phyloP scores from a whole-genome alignment of 2,888 invertebrate species.

The Atethmia centrago region DNA sequence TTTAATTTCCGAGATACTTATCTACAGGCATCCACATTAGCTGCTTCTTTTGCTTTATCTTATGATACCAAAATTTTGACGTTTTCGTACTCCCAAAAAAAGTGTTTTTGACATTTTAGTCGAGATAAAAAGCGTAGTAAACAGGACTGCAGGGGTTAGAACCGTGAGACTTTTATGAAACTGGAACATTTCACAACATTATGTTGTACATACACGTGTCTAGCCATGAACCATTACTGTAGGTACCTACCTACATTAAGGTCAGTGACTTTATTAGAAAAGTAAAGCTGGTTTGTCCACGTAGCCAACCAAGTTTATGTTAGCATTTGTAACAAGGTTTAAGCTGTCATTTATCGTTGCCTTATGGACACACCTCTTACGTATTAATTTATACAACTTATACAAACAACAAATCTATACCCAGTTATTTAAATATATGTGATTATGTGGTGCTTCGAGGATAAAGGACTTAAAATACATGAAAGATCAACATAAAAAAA shows the following conservation, averaged over 20 bases:
- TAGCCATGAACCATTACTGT: slow-evolving; percentile 31
- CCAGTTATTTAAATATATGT: not conserved
- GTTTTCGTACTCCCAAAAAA: not conserved
- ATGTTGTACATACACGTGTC: not conserved
- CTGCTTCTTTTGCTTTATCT: not conserved
- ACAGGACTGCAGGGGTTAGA: not conserved
- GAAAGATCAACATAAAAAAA: not conserved
- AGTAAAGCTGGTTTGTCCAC: slow-evolving; percentile 45
- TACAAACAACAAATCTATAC: too few species aligned
- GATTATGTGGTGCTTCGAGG: not conserved
- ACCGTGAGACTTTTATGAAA: not conserved
- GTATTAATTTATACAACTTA: too few species aligned
- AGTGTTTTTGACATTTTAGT: not conserved
- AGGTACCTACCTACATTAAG: slow-evolving; percentile 42
- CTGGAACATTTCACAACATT: slow-evolving; percentile 28
- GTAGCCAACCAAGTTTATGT: slow-evolving; percentile 1
- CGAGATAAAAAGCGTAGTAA: not conserved
- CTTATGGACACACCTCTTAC: slow-evolving; percentile 4
- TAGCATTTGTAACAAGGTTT: slow-evolving; percentile 3
- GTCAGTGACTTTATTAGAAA: slow-evolving; percentile 62
- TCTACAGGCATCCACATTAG: not conserved
- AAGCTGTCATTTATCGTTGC: slow-evolving; percentile 13
- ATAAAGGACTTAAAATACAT: not conserved
- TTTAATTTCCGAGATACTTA: not conserved
- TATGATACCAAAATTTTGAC: not conserved